Base-by-base conservation (phyloP, 2,888 invertebrate genomes). In the Plagodis pulveraria region DNA sequence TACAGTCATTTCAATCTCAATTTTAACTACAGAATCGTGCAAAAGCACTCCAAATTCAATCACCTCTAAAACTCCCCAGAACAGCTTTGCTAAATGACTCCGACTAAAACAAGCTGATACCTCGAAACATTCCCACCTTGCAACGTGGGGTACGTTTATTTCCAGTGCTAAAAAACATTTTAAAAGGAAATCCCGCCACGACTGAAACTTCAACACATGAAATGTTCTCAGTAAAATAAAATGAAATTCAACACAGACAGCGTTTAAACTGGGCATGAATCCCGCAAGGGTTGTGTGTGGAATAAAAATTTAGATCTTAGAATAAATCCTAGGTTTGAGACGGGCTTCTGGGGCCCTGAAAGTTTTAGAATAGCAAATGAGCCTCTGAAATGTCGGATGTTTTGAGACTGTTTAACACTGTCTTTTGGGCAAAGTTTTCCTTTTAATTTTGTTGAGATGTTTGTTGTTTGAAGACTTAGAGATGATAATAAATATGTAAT, bases 271-370 rank as follows among this genome's bases (percentile, higher is more conserved):
- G 63, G 48, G 57, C 68, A 66, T 66, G 68, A 72, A 67, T 65
- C 69, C 71, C 63, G 63, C 62, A 69, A 58, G 66, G 55, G 62
- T 32, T 57, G 57, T 72, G 71, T 67, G 60, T 61, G 50, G 72
- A 75, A 76, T 77, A 75, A 77, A 77, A 76, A 71, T 69, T 67
- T 66, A 62, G 61, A 69, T 73, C 70, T 75, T 69, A 71, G 58
- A 57, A 57, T 63, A 69, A 72, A 68, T 67, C 66, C 67, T 50
- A 50, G 59, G 49, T 49, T 53, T 51, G 58, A 58, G 44, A 50
- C 56, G 53, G 49, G 50, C 45, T 57, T 52, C 45, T 22, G 35
- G 48, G 53, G 48, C 62, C 58, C 41, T 58, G 65, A 62, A 73
- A 75, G 69, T 73, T 75, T 66, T 55, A 65, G 75, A 71, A 76